These are phyloP conservation scores for Pseudomyrmex pallidus DNA, from an alignment of 1,140 invertebrate genomes.

Conservation along the genomic window DNA sequence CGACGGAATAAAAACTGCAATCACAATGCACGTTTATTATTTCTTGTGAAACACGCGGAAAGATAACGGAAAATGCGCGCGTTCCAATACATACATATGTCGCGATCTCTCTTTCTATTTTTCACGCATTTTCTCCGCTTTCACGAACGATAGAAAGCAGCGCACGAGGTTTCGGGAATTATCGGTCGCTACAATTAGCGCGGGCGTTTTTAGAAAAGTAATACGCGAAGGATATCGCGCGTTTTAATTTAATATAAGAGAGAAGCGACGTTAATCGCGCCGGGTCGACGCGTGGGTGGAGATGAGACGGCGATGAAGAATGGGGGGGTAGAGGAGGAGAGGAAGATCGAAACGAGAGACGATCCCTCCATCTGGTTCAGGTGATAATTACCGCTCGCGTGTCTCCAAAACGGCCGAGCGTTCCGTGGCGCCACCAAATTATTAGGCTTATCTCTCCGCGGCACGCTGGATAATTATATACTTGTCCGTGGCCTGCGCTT, in stretches of 20 bases:
- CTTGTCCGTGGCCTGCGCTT: constrained; percentile 40
- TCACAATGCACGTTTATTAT: too few relatives aligned
- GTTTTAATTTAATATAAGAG: constrained; percentile 21
- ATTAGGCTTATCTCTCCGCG: constrained; percentile 77
- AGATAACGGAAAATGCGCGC: too few relatives aligned
- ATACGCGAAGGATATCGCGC: constrained; percentile 8
- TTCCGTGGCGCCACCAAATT: constrained; percentile 82
- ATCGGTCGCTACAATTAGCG: background rate
- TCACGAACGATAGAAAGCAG: too few relatives aligned
- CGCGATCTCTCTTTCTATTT: background rate
- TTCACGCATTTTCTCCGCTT: background rate
- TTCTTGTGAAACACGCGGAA: too few relatives aligned
- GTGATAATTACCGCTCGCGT: constrained; percentile 75
- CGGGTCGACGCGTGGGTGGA: constrained; percentile 62
- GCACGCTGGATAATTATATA: constrained; percentile 79
- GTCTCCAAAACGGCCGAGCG: constrained; percentile 71
- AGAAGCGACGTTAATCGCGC: constrained; percentile 51
- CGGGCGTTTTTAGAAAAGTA: background rate
- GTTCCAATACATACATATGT: too few relatives aligned
- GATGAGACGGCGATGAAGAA: constrained; percentile 65
- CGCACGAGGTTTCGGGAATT: too few relatives aligned
- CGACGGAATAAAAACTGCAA: too few relatives aligned
- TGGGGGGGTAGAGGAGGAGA: constrained; percentile 11
- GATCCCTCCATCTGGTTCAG: constrained; percentile 65
- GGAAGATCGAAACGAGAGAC: constrained; percentile 31